These are phyloP conservation scores for Zaprionus davidi DNA, from an alignment of 1,140 invertebrate species.

Conservation along the genomic window DNA sequence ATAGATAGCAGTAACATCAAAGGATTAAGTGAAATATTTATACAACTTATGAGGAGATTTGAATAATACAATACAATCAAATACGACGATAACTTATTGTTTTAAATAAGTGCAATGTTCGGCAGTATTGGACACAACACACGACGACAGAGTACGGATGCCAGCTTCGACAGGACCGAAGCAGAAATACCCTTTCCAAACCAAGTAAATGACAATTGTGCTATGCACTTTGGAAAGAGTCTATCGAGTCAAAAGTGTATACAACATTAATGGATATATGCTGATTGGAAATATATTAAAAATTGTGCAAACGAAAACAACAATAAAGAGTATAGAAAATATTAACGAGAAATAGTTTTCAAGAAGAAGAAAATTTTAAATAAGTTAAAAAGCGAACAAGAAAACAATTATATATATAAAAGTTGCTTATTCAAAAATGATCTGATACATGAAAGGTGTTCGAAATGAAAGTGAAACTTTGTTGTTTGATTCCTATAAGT, in stretches of 20 bases:
- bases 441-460: background rate
- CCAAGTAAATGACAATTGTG: background rate
- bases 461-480: background rate
- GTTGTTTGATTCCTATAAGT: background rate
- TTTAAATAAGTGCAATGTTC: slow-evolving; percentile 14
- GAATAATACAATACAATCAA: slow-evolving; percentile 18
- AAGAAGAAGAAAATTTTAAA: background rate
- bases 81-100: slow-evolving; percentile 11
- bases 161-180: slow-evolving; percentile 23
- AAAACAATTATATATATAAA: slow-evolving; percentile 4
- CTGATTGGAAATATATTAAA: background rate
- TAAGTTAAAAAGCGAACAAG: slow-evolving; percentile 17
- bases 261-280: slow-evolving; percentile 30
- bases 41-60: slow-evolving; percentile 56
- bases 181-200: slow-evolving; percentile 34
- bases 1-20: slow-evolving; percentile 62
- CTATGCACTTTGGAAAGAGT: slow-evolving; percentile 30
- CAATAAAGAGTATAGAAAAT: slow-evolving; percentile 5
- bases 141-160: slow-evolving; percentile 13
- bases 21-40: slow-evolving; percentile 67
- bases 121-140: slow-evolving; percentile 11
- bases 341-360: background rate
- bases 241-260: slow-evolving; percentile 1
- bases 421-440: background rate
- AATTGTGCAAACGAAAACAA: slow-evolving; percentile 11